These are phyloP conservation scores for Rhinoptilus africanus DNA, from an alignment of 2,113 vertebrate species.

Conservation along the genomic window DNA sequence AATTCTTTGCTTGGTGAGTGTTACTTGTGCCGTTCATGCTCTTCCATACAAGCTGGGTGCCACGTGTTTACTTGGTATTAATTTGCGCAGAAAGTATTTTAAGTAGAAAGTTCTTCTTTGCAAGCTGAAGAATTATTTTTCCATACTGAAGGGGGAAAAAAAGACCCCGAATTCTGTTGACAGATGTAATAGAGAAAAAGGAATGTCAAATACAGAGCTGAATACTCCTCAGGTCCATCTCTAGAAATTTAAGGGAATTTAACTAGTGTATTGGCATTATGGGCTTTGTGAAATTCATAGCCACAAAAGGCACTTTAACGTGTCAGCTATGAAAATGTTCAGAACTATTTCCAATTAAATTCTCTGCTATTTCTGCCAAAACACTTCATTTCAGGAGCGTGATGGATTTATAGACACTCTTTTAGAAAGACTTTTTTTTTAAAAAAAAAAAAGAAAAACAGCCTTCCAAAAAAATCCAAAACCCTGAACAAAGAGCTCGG, in stretches of 20 bases:
- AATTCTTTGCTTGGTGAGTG: neutral
- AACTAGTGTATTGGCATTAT: neutral
- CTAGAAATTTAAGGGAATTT: neutral
- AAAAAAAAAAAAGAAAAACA: neutral
- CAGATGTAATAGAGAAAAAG: neutral
- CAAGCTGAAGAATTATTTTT: neutral
- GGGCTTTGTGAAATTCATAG: neutral
- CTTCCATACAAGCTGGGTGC: neutral
- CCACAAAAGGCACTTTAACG: neutral
- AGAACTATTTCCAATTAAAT: neutral
- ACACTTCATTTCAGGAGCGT: neutral
- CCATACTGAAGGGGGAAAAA: neutral
- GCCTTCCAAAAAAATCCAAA: neutral
- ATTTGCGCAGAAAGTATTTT: neutral
- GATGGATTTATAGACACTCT: neutral
- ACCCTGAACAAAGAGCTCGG: neutral
- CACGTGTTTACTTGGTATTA: neutral
- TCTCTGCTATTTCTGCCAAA: neutral
- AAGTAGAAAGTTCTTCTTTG: neutral
- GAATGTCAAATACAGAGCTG: neutral
- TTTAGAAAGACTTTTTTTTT: neutral
- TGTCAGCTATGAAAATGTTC: neutral
- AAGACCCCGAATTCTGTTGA: neutral
- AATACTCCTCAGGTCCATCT: neutral
- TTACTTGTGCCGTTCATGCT: neutral